Conservation (phyloP, 2,888 invertebrate species). For the Tupiocoris notatus region DNA sequence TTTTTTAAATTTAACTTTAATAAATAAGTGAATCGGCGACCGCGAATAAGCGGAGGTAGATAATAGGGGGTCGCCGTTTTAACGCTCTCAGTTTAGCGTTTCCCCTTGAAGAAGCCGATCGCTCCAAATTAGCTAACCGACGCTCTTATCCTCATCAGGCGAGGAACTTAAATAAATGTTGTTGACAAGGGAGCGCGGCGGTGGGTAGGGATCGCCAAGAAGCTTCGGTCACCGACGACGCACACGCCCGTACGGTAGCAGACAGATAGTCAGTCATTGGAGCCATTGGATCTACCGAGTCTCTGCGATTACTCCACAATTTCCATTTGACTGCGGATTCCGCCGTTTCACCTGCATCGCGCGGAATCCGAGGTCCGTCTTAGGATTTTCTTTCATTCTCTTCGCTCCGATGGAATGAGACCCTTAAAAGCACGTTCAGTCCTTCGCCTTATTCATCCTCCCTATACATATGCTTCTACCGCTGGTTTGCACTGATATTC, state of each 20-base stretch:
- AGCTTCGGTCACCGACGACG: background rate
- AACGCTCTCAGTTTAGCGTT: too few species aligned
- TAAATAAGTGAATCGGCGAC: too few species aligned
- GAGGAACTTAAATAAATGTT: background rate
- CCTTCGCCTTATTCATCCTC: background rate
- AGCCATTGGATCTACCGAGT: background rate
- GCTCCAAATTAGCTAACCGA: background rate
- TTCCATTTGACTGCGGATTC: background rate
- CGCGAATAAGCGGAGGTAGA: too few species aligned
- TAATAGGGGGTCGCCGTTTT: too few species aligned
- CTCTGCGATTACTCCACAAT: background rate
- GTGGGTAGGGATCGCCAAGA: background rate
- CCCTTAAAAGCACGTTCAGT: background rate
- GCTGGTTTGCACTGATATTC: background rate
- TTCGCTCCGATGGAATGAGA: background rate
- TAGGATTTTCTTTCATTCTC: background rate
- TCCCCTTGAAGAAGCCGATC: background rate
- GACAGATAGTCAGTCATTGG: background rate
- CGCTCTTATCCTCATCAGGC: background rate
- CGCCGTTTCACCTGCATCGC: background rate
- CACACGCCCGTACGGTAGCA: background rate
- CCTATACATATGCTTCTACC: background rate
- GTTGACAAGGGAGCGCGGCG: background rate
- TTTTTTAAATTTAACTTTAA: too few species aligned
- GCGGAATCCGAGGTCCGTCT: background rate